Base-by-base conservation (phyloP, 2,113 vertebrate genomes). In the Peromyscus polionotus region DNA sequence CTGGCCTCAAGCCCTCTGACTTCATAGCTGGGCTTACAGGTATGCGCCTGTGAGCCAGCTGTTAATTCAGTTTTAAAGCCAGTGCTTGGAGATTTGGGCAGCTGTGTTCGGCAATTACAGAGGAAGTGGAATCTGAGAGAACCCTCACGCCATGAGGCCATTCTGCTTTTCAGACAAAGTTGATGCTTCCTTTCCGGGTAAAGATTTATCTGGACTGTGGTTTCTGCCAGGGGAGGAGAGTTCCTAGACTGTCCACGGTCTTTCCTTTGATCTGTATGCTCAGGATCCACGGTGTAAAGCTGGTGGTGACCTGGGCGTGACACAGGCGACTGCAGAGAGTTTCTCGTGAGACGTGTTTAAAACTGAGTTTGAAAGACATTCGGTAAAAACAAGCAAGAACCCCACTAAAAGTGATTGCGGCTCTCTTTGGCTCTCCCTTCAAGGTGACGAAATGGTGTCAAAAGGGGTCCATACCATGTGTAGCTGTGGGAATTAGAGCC, bases 341-440 rank as follows among this genome's bases (percentile, higher is more conserved):
- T 80, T 94, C 68, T 81, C 14, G 11, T 77, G 31, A 88, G 26
- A n/a, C 65, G 79, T 57, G 1, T 67, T 93, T 89, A 90, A 75
- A 61, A 77, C 19, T 84, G 48, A 95, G 77, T 61, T 90, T 70
- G 73, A 67, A 92, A 88, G 84, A 88, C 45, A 68, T 77, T 81
- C 76, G 33, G 6, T 39, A 83, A 89, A 73, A 24, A 76, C 33
- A 33, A 54, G 39, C 51, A 42, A 72, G 76, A 81, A 54, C 65
- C 22, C 42, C 19, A 36, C 13, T 51, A 76, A 76, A 88, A 54
- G 20, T 51, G 33, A 57, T 63, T 48, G 48, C 59, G 28, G 3
- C 12, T 36, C 28, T 77, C 31, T 54, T 33, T n/a, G 72, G 61
- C 42, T 33, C 28, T 17, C 19, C 17, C 45, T 57, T 79, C n/a